These are phyloP conservation scores for Drosophila baimaii DNA, from an alignment of 1,140 invertebrate species.

Conservation along the genomic window DNA sequence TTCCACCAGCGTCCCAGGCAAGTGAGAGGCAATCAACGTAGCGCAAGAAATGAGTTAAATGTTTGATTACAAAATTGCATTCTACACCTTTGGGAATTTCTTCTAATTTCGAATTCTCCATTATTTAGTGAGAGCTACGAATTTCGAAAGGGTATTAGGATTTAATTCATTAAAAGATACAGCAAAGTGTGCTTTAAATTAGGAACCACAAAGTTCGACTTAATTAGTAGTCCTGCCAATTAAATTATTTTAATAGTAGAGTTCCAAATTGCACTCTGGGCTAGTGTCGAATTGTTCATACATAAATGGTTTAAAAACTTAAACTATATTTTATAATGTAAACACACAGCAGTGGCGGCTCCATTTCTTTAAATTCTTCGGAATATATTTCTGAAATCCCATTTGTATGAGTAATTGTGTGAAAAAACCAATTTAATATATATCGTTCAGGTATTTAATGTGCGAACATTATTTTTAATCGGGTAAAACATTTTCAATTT, in stretches of 20 bases:
- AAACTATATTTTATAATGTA: slow-evolving; percentile 1
- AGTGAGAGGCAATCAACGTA: slow-evolving; percentile 51
- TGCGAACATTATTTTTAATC: slow-evolving; percentile 13
- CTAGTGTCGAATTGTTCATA: too few species aligned
- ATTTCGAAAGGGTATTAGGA: not conserved
- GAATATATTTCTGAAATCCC: not conserved
- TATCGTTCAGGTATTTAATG: not conserved
- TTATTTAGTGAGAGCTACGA: slow-evolving; percentile 25
- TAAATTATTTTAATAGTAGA: not conserved
- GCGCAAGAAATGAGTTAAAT: slow-evolving; percentile 55
- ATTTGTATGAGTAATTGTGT: slow-evolving; percentile 7
- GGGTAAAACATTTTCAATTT: slow-evolving; percentile 2
- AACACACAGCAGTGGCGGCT: too few species aligned
- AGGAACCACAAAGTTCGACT: not conserved
- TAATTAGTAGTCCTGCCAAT: too few species aligned
- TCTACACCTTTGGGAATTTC: slow-evolving; percentile 46
- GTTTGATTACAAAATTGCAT: slow-evolving; percentile 63
- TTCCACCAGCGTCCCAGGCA: slow-evolving; percentile 18
- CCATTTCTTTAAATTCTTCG: not conserved
- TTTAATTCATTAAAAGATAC: not conserved
- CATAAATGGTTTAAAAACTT: too few species aligned
- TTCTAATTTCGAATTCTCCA: slow-evolving; percentile 33
- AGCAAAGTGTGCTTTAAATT: not conserved
- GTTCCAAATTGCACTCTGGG: too few species aligned
- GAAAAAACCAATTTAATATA: slow-evolving; percentile 2